phyloP scores from a whole-genome alignment of 1,140 invertebrate species.

The Chrysomallon squamiferum region DNA sequence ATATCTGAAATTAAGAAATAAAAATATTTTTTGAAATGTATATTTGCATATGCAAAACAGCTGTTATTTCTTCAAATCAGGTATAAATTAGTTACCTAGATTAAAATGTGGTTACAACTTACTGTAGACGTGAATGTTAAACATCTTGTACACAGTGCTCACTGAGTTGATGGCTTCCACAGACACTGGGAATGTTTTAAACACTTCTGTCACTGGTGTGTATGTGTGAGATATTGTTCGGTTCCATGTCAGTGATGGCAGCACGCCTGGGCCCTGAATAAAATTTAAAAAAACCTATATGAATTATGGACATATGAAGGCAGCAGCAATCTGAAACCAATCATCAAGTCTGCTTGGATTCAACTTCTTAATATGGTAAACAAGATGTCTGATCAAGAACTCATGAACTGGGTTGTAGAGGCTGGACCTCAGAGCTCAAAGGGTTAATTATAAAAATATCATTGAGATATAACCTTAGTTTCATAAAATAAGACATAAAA shows the following conservation, averaged over 20 bases:
- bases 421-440: neutral
- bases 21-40: too few relatives aligned
- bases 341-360: neutral
- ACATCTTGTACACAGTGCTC: slow-evolving; percentile 23
- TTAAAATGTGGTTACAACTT: too few relatives aligned
- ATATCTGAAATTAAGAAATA: too few relatives aligned
- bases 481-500: neutral
- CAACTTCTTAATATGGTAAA: neutral
- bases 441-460: neutral
- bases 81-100: too few relatives aligned
- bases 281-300: too few relatives aligned
- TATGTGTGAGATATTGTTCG: slow-evolving; percentile 20
- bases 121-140: slow-evolving; percentile 34
- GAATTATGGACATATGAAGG: too few relatives aligned
- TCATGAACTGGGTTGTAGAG: neutral
- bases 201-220: slow-evolving; percentile 14
- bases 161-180: slow-evolving; percentile 39
- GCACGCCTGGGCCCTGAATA: slow-evolving; percentile 20
- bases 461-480: neutral
- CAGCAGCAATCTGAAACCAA: neutral
- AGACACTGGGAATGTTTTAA: slow-evolving; percentile 14
- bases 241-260: slow-evolving; percentile 33
- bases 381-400: neutral
- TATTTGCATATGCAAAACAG: too few relatives aligned
- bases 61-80: too few relatives aligned